Base-by-base conservation (phyloP, 2,797 vertebrate species). In the Anolis apletophallus region DNA sequence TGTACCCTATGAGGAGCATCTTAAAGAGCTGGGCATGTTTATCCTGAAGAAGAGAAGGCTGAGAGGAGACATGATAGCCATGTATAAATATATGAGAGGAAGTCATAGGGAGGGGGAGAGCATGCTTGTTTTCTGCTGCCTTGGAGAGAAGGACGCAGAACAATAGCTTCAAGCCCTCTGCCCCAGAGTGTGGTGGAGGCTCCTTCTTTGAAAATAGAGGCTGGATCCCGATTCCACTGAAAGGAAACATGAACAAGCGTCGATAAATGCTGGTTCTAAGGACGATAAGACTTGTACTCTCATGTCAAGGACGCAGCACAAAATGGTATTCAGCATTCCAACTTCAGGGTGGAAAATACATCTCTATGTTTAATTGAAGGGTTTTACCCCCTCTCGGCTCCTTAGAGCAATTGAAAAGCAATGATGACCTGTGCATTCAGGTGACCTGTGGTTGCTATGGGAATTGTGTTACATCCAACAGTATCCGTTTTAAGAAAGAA, bases 271-370 rank as follows among this genome's bases (percentile, higher is more conserved):
- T 32, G 17, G 76, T 84, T n/a, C 71, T 87, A 61, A 68, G 91
- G 79, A 78, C 87, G 76, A 83, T 46, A 67, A 82, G 17, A 7
- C 36, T 85, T 91, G 85, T 86, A 83, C 88, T 71, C 76, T 50
- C 61, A 11, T 80, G 76, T 86, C 71, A 83, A 87, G 85, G 76
- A 83, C 75, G 19, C 87, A 59, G 23, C 14, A 76, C 89, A 90
- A 83, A 92, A 89, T 92, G 87, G 32, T 50, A 88, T 75, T 69
- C 75, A 91, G 92, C 69, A 0, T 50, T 82, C 74, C 77, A 77
- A 69, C 83, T 85, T 75, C 80, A 68, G 76, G 34, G 40, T 87
- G 87, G 10, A 76, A 21, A 59, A 85, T 36, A 57, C 75, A 78
- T 91, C 91, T 91, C 67, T 69, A 83, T 80, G 83, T 80, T 80